These are phyloP conservation scores for Bolborhynchus lineola DNA, from an alignment of 2,113 vertebrate genomes.

Conservation along the genomic window DNA sequence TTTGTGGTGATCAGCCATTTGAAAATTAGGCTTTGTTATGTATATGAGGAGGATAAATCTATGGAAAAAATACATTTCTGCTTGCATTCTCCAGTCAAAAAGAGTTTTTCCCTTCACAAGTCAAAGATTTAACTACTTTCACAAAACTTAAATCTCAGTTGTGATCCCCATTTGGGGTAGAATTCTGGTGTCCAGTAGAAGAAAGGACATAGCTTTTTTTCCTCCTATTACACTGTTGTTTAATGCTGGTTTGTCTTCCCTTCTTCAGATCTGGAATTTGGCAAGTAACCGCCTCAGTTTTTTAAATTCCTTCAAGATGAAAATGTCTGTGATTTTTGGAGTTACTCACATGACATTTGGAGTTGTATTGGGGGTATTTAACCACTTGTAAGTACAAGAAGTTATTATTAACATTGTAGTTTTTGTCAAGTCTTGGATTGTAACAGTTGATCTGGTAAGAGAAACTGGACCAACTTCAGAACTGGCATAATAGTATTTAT, in stretches of 20 bases:
- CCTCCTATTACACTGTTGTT: neutral
- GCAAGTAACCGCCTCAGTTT: constrained; percentile 93
- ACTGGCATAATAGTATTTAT: neutral
- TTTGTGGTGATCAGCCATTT: neutral
- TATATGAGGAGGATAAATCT: neutral
- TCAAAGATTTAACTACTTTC: neutral
- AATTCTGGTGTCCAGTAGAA: neutral
- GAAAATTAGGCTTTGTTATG: neutral
- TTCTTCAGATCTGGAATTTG: constrained; percentile 91
- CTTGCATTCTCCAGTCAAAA: neutral
- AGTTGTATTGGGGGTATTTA: constrained; percentile 87
- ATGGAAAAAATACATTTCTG: neutral
- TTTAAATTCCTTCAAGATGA: constrained; percentile 99
- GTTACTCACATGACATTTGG: constrained; percentile 94
- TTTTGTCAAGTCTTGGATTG: neutral
- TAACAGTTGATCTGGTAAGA: neutral
- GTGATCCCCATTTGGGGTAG: neutral
- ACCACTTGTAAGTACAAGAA: constrained; percentile 87
- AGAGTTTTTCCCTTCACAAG: neutral
- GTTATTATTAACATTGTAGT: neutral
- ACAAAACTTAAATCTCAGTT: neutral
- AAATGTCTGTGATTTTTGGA: constrained; percentile 97
- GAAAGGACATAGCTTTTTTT: neutral
- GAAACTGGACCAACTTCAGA: neutral
- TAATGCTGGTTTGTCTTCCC: neutral